Evolutionary conservation across 2,888 invertebrate genomes (phyloP), one percentile per base, ranked within the genome.

Genomic region (Rhagophthalmus giganteus): DNA sequence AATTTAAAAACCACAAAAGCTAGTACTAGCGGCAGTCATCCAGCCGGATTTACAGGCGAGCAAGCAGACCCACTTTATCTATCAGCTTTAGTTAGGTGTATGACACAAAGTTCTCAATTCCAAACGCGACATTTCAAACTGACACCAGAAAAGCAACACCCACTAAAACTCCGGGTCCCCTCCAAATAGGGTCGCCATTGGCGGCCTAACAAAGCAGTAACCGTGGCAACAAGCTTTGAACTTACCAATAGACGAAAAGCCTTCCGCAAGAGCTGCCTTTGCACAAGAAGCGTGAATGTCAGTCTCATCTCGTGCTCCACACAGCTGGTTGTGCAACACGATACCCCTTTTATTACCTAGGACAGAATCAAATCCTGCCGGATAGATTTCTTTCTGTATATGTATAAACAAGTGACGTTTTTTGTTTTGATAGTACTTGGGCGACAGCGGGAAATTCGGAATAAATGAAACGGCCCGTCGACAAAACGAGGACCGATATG

Each of bases 1-100:
- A 32, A 32, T 8, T 32, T 14, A 32, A 7, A 9, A 7, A 32
- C 14, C 25, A 38, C 11, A 27, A 45, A 45, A 42, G 25, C 8
- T 20, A 11, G 30, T 20, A 24, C 30, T n/a, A n/a, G n/a, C 37
- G 32, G 20, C 44, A 26, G 31, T 39, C 52, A 48, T 39, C 37
- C 32, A 42, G 20, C 25, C n/a, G 44, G 45, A 38, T 45, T 35
- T 40, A 37, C 27, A 44, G 48, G 42, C 14, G 44, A 48, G 31
- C 27, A 48, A 48, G 37, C 54, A 52, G 61, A 61, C 60, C 73
- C 74, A 73, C 74, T 74, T 74, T 73, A 73, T 68, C 69, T 68
- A 72, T 73, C 73, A 73, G 67, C 70, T 72, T 68, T 70, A 70
- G 72, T 73, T 73, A 73, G 72, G 67, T 67, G 60, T 67, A 69